Base-by-base conservation (phyloP, 2,888 invertebrate genomes). In the Hemicrepidius hirtus region DNA sequence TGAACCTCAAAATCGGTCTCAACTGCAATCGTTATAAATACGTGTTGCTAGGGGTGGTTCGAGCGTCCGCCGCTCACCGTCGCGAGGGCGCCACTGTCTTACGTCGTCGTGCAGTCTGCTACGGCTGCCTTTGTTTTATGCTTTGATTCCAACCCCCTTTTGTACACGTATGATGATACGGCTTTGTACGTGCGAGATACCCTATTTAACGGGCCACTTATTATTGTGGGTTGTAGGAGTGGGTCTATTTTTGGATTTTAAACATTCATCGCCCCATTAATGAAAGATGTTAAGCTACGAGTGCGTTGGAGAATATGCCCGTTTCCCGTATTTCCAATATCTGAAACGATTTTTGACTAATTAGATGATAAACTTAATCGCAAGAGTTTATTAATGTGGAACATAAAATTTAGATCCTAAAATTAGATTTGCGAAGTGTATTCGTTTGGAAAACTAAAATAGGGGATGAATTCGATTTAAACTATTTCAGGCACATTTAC, bases 31-130 rank as follows among this genome's bases (percentile, higher is more conserved):
- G 76, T 77, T 77, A 75, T 74, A 71, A 72, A 73, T 73, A 75
- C 72, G 74, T 77, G 78, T 78, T 78, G 74, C 76, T 75, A 59
- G 59, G 18, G 37, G 35, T 67, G 41, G 60, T 76, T 76, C 72
- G 57, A 12, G 50, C 37, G 13, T 60, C 40, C 44, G 59, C 74
- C 78, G 76, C 59, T 70, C 60, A 68, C 75, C 78, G 77, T 77
- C 77, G 76, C 64, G 78, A 67, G 40, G 75, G 77, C 78, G 78
- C 76, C 71, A 77, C 75, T 60, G 41, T 72, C 71, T 69, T 65
- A 68, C 24, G 49, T 21, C 77, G 76, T 57, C 77, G 73, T 64
- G 75, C 77, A 67, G 76, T 76, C 76, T 76, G 53, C 73, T 40
- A 50, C 64, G 50, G 20, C 21, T 18, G 65, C 46, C 44, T 66